Percentiles rank a stretch among this genome's conserved stretches.
Conservation (phyloP, 2,797 vertebrate species). For the Sebastolobus alascanus region DNA sequence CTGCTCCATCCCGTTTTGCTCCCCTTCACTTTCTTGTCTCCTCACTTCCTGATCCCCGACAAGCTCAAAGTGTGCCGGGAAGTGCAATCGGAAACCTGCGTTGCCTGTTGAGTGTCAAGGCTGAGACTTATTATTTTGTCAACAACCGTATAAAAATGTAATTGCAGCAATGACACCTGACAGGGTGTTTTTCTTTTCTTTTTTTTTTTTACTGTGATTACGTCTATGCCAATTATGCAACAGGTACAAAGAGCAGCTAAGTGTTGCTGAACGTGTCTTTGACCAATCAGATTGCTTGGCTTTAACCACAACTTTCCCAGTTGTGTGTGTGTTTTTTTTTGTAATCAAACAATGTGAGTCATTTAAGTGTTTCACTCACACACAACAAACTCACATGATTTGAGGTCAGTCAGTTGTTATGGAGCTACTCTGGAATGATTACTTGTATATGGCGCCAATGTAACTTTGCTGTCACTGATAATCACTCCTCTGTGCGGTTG, state of each 20-base stretch:
- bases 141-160: constrained; percentile 18
- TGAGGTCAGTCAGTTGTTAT: constrained; percentile 46
- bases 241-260: constrained; percentile 41
- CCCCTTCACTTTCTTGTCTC: constrained; percentile 60
- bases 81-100: constrained; percentile 86
- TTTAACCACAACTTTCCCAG: constrained; percentile 43
- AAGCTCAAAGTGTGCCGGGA: constrained; percentile 80
- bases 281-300: constrained; percentile 7
- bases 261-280: constrained; percentile 5
- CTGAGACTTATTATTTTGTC: constrained; percentile 51
- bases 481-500: constrained; percentile 38
- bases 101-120: constrained; percentile 79
- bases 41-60: constrained; percentile 68
- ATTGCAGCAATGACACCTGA: constrained; percentile 24
- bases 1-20: constrained; percentile 70
- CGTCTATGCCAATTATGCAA: constrained; percentile 1
- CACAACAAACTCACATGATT: constrained; percentile 22
- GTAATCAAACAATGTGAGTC: constrained; percentile 20
- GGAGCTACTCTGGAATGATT: constrained; percentile 54
- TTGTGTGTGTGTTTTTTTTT: constrained; percentile 22
- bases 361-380: constrained; percentile 35
- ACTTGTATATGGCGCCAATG: constrained; percentile 48
- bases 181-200: background rate
- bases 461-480: constrained; percentile 64
- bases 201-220: background rate